A percentile compares a stretch with the other conserved stretches of the same genome.
Evolutionary conservation across 2,113 vertebrate genomes (phyloP).

Genomic region (Anoplopoma fimbria): DNA sequence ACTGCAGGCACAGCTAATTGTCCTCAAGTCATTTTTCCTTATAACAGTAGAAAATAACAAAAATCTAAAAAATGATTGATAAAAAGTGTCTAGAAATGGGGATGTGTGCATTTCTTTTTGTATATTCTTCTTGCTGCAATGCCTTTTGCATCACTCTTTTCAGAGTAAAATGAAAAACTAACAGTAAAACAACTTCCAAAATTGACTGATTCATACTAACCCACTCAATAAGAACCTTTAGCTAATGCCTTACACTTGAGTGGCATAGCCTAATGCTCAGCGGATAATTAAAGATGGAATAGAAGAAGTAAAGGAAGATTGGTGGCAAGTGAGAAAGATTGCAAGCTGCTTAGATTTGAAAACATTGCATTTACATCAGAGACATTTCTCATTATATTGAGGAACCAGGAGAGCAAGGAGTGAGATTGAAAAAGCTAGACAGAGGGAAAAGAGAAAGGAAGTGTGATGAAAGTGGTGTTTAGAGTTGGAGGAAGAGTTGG

Average conservation of each 20-base stretch:
- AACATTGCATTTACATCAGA: conserved; percentile 29
- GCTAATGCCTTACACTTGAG: neutral
- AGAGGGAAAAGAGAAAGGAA: neutral
- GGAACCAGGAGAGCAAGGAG: conserved; percentile 6
- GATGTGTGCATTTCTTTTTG: neutral
- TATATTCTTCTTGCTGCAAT: neutral
- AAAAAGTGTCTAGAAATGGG: neutral
- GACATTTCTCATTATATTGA: conserved; percentile 11
- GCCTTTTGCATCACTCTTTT: neutral
- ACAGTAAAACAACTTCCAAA: neutral
- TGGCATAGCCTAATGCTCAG: neutral
- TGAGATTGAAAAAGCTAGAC: conserved; percentile 9
- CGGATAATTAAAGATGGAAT: neutral
- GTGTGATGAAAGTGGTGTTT: conserved; percentile 8
- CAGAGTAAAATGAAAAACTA: neutral
- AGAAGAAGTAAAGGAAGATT: neutral
- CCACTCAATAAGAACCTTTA: neutral
- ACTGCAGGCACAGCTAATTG: neutral
- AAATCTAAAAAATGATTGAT: neutral
- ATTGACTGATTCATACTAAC: neutral
- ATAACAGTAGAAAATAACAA: neutral
- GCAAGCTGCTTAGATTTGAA: conserved; percentile 4
- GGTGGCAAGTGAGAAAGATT: neutral
- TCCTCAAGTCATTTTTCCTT: neutral
- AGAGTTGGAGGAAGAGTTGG: conserved; percentile 1